Evolutionary conservation across 2,113 vertebrate species (phyloP), one percentile per base, ranked within the genome.

Genomic region (Macheiramphus alcinus): DNA sequence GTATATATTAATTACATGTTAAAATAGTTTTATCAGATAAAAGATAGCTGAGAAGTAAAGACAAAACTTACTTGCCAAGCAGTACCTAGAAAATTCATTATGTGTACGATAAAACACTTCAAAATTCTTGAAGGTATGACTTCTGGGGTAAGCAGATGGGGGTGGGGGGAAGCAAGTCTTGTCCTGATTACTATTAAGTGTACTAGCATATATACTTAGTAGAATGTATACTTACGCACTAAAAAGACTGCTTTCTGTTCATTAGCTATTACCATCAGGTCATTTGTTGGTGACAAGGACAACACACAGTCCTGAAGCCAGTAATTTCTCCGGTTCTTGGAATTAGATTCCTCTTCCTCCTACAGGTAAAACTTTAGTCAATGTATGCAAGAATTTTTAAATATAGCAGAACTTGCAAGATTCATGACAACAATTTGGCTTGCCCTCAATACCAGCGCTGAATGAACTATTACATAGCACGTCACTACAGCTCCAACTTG

Each of bases 261-360:
- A 45, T 98, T 98, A 56, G 99, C 99, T 94, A 99, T 99, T 16
- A 99, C 99, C 95, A 99, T 98, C 80, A 99, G 98, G 95, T 99
- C 99, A 53, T 98, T 99, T 91, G 99, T 99, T 87, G 99, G 99
- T 6, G 99, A 99, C 82, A 99, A 95, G 42, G 99, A 99, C 88
- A 99, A 97, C 13, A 99, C 98, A 81, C 99, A 99, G 45, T 99
- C 99, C 84, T 99, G 99, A 93, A 99, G 98, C 99, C 99, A 99
- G 65, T 98, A 98, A 84, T 86, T 95, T 59, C 96, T 97, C 42
- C 98, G 98, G 18, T 94, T 97, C 18, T 97, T 98, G 63, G 82
- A 94, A 80, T 86, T 32, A 52, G 87, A 95, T 87, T 97, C 98
- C 52, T 98, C 98, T 97, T 98, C 98, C 86, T 98, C 98, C 98